phyloP scores from a whole-genome alignment of 2,113 vertebrate genomes.

The Hyla sarda region DNA sequence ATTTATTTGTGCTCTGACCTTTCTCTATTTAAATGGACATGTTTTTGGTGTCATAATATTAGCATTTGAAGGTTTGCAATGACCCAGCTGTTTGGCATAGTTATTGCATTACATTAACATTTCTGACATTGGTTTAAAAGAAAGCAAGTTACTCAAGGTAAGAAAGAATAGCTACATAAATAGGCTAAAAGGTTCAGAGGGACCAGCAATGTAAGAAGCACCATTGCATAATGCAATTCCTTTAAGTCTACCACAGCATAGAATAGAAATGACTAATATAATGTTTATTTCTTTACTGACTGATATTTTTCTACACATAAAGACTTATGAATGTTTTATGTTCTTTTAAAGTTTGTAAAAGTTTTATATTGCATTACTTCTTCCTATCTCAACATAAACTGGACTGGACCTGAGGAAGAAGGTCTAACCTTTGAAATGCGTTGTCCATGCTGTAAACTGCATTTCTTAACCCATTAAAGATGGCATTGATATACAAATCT shows the following conservation, averaged over 20 bases:
- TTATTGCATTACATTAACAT: slow-evolving; percentile 54
- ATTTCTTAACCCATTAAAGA: no score
- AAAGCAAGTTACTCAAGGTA: slow-evolving; percentile 26
- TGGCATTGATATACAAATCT: no score
- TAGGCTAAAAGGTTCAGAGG: slow-evolving; percentile 20
- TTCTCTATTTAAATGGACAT: slow-evolving; percentile 59
- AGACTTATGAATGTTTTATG: background rate
- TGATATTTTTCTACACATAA: background rate
- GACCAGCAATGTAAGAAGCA: background rate
- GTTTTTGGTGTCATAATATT: slow-evolving; percentile 55
- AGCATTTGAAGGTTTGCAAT: slow-evolving; percentile 51
- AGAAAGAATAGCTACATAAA: slow-evolving; percentile 20
- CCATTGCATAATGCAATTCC: background rate
- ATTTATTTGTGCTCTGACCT: slow-evolving; percentile 60
- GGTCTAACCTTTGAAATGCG: no score
- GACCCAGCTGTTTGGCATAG: slow-evolving; percentile 22
- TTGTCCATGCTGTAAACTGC: no score
- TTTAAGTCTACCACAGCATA: background rate
- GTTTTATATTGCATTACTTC: background rate
- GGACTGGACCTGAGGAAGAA: no score
- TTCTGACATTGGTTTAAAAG: slow-evolving; percentile 37
- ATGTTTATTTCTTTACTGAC: background rate
- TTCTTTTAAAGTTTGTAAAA: background rate
- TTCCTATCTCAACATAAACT: background rate
- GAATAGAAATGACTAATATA: background rate